phyloP scores from a whole-genome alignment of 2,797 vertebrate genomes.

The Clarias laeviceps region DNA sequence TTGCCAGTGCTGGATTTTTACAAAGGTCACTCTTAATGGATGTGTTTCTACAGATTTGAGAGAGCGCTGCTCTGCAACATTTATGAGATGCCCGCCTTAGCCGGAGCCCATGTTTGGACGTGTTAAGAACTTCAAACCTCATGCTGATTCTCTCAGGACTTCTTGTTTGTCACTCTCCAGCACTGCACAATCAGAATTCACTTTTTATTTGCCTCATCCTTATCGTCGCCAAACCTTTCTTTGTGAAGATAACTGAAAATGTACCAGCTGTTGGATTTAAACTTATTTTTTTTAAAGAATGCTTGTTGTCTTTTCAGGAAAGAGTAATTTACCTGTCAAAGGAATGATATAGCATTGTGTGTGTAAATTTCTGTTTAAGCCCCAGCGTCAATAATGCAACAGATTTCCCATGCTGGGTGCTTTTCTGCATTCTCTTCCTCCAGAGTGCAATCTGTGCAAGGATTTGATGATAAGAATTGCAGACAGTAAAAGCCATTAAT shows the following conservation, averaged over 20 bases:
- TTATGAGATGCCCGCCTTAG: conserved; percentile 56
- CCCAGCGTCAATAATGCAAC: conserved; percentile 57
- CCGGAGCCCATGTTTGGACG: conserved; percentile 46
- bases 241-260: conserved; percentile 34
- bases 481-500: conserved; percentile 57
- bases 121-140: conserved; percentile 49
- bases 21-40: conserved; percentile 63
- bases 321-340: conserved; percentile 55
- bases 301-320: conserved; percentile 49
- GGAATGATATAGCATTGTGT: conserved; percentile 46
- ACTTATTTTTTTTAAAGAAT: conserved; percentile 30
- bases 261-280: neutral
- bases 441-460: conserved; percentile 41
- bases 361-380: conserved; percentile 52
- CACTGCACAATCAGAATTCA: conserved; percentile 37
- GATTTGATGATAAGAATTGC: conserved; percentile 50
- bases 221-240: conserved; percentile 22
- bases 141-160: conserved; percentile 46
- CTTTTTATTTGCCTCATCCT: conserved; percentile 46
- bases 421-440: conserved; percentile 31
- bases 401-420: conserved; percentile 45
- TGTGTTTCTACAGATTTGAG: conserved; percentile 59
- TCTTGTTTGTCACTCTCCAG: conserved; percentile 48
- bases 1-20: conserved; percentile 56
- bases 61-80: conserved; percentile 55